phyloP scores from a whole-genome alignment of 2,888 invertebrate species.

The Cremastobaeus sp. region DNA sequence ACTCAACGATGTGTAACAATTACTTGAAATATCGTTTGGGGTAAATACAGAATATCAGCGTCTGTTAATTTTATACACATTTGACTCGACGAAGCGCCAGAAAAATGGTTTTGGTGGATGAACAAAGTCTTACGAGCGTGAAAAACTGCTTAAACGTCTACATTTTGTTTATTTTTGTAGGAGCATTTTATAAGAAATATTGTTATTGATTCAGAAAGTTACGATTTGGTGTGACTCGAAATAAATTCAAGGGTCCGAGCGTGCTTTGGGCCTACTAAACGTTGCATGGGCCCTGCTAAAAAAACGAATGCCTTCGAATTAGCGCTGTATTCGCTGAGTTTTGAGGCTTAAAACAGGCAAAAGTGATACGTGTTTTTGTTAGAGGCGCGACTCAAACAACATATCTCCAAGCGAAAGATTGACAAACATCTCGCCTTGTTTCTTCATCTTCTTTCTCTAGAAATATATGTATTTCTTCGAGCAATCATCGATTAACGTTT shows the following conservation, averaged over 20 bases:
- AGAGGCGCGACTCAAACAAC: constrained; percentile 56
- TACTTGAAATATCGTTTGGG: no score
- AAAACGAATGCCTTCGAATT: constrained; percentile 60
- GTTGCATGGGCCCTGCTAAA: constrained; percentile 48
- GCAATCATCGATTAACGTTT: no score
- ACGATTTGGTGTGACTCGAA: constrained; percentile 7
- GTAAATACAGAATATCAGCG: no score
- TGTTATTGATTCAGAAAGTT: no score
- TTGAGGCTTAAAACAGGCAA: constrained; percentile 48
- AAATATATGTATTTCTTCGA: background rate
- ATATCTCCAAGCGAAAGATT: constrained; percentile 68
- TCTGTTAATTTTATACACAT: no score
- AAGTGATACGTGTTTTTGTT: constrained; percentile 36
- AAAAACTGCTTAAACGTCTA: no score
- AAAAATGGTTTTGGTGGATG: no score
- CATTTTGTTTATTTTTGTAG: no score
- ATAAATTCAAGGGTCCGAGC: constrained; percentile 62
- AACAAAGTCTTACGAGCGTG: no score
- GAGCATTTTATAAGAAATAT: no score
- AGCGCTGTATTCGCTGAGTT: constrained; percentile 38
- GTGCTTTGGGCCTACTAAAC: background rate
- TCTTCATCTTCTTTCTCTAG: background rate
- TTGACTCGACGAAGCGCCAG: no score
- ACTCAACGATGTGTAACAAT: no score
- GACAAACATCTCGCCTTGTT: constrained; percentile 4